Base-by-base conservation (phyloP, 2,797 vertebrate genomes). In the Glyptemys insculpta region DNA sequence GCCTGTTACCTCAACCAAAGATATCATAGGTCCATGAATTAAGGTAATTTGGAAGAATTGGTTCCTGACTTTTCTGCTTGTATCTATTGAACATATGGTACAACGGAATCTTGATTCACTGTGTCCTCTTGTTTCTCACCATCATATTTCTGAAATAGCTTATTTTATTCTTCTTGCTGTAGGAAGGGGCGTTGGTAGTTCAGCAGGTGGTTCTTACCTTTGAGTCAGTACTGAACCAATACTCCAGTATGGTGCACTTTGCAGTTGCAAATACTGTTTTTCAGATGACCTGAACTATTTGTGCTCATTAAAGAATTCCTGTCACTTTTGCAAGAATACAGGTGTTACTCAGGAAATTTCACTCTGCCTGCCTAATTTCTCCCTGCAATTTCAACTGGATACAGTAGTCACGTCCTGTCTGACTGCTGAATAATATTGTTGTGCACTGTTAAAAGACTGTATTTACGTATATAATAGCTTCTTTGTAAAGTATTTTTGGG, bases 191-290 rank as follows among this genome's bases (percentile, higher is more conserved):
- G 80, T 8, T 95, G 74, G 74, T 52, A 41, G 54, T 92, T 90
- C 57, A 76, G 81, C 88, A 93, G 79, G 57, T 96, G 72, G 2
- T 82, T 90, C 74, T 81, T 92, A 49, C 92, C 89, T 95, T 87
- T 94, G 68, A 85, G 68, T 90, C 92, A 83, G 74, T 93, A 84
- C 4, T 31, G 80, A 85, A 7, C 6, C 34, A 65, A 9, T n/a
- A 15, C 7, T 62, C 31, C 59, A 62, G 59, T 34, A 62, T 65
- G 62, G 16, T n/a, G 62, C 34, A n/a, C 85, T 93, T 62, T 90
- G 49, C 59, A 47, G 93, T 86, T 90, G 44, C 0, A 0, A 79
- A 90, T 31, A 8, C 9, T 82, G 5, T 78, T 96, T 96, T 87
- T 81, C 54, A 79, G n/a, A 34, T 86, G 54, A 91, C 34, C 49